Percentiles rank a stretch among this genome's conserved stretches.
Evolutionary conservation across 2,888 invertebrate genomes (phyloP).

Genomic region (Mycalesis mineus): DNA sequence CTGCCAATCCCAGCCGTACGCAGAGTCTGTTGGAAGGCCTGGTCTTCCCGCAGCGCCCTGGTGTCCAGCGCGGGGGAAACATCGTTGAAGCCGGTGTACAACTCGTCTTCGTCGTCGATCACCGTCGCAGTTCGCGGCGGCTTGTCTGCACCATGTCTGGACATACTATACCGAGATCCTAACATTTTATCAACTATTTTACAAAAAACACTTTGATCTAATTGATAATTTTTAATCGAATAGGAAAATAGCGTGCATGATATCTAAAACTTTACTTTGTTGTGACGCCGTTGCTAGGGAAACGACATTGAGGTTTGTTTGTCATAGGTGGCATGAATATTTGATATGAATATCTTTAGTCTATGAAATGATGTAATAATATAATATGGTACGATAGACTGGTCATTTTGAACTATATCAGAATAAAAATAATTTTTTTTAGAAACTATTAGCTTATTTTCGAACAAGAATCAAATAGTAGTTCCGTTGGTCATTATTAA

Average conservation of each 20-base stretch:
- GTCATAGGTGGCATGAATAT: not conserved
- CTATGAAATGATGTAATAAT: no score
- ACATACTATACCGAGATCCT: conserved; percentile 63
- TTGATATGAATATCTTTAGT: no score
- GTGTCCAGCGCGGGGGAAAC: conserved; percentile 82
- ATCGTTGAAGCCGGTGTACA: conserved; percentile 83
- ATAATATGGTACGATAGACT: no score
- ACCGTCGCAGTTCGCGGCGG: conserved; percentile 65
- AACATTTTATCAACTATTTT: conserved; percentile 44
- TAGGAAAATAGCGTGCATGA: conserved; percentile 6
- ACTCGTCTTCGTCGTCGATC: conserved; percentile 79
- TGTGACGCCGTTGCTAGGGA: conserved; percentile 69
- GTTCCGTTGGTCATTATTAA: no score
- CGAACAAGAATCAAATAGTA: no score
- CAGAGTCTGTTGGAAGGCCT: conserved; percentile 86
- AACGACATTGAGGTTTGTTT: conserved; percentile 31
- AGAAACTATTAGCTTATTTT: no score
- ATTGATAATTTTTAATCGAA: not conserved
- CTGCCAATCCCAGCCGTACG: conserved; percentile 84
- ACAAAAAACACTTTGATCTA: no score
- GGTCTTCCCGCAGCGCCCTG: conserved; percentile 84
- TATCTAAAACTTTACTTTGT: conserved; percentile 40
- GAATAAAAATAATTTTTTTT: no score
- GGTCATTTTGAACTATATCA: no score
- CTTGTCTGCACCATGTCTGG: conserved; percentile 56